Evolutionary conservation across 2,113 vertebrate genomes (phyloP), one percentile per base, ranked within the genome.

Genomic region (Terrapene triunguis): DNA sequence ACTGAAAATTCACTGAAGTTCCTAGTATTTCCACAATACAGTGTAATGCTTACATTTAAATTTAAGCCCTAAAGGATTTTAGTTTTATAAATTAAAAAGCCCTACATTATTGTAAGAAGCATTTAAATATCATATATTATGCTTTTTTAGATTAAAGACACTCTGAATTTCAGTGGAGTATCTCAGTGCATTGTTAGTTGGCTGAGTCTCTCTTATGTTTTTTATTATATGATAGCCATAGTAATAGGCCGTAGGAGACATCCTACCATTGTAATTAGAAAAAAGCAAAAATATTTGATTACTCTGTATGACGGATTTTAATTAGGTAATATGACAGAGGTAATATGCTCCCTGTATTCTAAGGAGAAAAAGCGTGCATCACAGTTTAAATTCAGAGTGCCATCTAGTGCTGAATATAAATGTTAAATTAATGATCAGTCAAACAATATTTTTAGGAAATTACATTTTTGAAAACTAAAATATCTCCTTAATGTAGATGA

Each of bases 371-470:
- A 82, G 57, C n/a, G 47, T 32, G 5, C 9, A 76, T 53, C 57
- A 74, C 74, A 93, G 76, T 93, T 96, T 96, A 98, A 98, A 96
- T 98, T 97, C 95, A 96, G 95, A 98, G 96, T 97, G 98, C 98
- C 98, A 98, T 98, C 98, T 98, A 98, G 98, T 98, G 98, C 84
- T 96, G 19, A 94, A 93, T 27, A 89, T 35, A 87, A 93, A 92
- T 11, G 7, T 13, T 78, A 72, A 72, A 38, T 72, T 86, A 7
- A 89, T 50, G 16, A 35, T 44, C 7, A 25, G 16, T 74, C 12
- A 42, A 51, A 12, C 42, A 27, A 42, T 55, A 42, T 1, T 95
- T 83, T 95, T 3, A 80, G 65, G 44, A 55, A 87, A 83, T 57
- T 55, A 29, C 21, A 53, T 8, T 51, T 89, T 82, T 1, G 11